These are phyloP conservation scores for Rutpela maculata DNA, from an alignment of 2,888 invertebrate species.

Conservation along the genomic window DNA sequence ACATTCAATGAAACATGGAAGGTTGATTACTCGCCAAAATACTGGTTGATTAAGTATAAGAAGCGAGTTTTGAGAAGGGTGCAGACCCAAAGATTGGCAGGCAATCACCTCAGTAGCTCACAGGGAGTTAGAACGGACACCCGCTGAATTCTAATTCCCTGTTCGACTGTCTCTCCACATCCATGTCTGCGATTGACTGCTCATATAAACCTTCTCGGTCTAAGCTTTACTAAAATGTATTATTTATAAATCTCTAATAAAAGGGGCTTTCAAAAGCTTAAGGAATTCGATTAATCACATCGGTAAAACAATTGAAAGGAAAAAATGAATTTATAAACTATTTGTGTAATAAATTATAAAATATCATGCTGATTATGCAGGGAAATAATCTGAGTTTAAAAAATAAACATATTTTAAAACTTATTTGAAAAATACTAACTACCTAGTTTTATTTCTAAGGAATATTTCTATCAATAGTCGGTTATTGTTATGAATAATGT, in stretches of 20 bases:
- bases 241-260: constrained; percentile 56
- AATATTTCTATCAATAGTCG: no score
- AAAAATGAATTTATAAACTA: background rate
- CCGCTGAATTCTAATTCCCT: constrained; percentile 72
- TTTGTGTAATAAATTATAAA: background rate
- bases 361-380: background rate
- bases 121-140: constrained; percentile 71
- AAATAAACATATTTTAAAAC: no score
- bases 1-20: constrained; percentile 55
- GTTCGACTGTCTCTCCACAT: constrained; percentile 50
- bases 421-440: no score
- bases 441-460: no score
- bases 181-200: constrained; percentile 55
- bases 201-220: constrained; percentile 50
- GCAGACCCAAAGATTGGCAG: constrained; percentile 72
- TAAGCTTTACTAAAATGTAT: constrained; percentile 52
- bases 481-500: no score
- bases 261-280: constrained; percentile 50
- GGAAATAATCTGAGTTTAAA: background rate
- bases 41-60: constrained; percentile 69
- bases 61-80: constrained; percentile 70
- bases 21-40: constrained; percentile 62
- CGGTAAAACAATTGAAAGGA: constrained; percentile 20
- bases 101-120: constrained; percentile 73
- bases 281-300: constrained; percentile 52